Conservation (phyloP, 2,888 invertebrate species). For the Rhagonycha lutea region DNA sequence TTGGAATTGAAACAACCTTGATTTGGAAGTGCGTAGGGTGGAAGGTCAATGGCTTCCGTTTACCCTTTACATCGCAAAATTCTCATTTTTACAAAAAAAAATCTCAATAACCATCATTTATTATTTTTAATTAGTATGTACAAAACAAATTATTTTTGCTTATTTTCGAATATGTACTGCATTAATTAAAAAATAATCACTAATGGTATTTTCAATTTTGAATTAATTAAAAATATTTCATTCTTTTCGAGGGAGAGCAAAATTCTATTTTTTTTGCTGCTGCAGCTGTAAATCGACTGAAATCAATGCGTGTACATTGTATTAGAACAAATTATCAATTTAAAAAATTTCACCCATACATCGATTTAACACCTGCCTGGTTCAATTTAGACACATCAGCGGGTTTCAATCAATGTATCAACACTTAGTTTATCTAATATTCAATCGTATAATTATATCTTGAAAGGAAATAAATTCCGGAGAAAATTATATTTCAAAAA, state of each 20-base stretch:
- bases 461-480: not conserved
- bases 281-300: not conserved
- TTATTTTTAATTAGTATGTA: slow-evolving; percentile 4
- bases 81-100: slow-evolving; percentile 1
- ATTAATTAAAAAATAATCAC: not conserved
- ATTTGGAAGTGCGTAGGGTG: slow-evolving; percentile 1
- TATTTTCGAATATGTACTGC: not conserved
- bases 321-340: not conserved
- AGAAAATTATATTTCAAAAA: not conserved
- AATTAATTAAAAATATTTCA: not conserved
- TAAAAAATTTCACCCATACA: not conserved
- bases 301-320: not conserved
- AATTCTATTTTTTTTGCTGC: not conserved
- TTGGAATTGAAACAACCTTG: not conserved
- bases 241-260: not conserved
- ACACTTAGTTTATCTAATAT: not conserved
- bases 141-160: not conserved
- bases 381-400: not conserved
- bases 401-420: not conserved
- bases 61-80: slow-evolving; percentile 1
- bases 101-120: slow-evolving; percentile 3
- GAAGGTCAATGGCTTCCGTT: slow-evolving; percentile 3
- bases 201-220: not conserved
- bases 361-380: not conserved
- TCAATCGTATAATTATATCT: not conserved